Conservation (phyloP, 2,888 invertebrate species). For the Andrena trimmerana region DNA sequence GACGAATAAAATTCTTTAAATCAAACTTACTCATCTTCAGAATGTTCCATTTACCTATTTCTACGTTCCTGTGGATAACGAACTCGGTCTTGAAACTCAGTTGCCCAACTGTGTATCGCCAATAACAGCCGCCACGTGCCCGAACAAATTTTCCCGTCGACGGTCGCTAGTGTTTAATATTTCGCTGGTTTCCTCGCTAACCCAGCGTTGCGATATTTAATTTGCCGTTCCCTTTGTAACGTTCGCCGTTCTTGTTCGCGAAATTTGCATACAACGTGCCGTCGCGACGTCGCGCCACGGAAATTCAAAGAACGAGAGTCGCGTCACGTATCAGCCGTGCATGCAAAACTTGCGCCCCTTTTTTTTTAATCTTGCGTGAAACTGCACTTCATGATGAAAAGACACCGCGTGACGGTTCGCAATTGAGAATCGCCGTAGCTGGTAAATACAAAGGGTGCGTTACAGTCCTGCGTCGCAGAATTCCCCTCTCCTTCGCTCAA, state of each 20-base stretch:
- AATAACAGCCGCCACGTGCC: neutral
- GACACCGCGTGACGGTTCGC: neutral
- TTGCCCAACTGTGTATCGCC: neutral
- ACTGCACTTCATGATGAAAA: neutral
- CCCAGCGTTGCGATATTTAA: slow-evolving; percentile 41
- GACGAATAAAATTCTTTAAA: no score
- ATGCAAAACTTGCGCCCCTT: slow-evolving; percentile 22
- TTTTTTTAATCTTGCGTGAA: slow-evolving; percentile 45
- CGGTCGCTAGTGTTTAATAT: slow-evolving; percentile 32
- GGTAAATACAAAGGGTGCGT: no score
- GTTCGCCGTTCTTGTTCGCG: slow-evolving; percentile 18
- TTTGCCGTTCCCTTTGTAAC: slow-evolving; percentile 41
- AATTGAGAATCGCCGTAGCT: neutral
- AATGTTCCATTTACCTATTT: no score
- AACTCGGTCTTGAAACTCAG: no score
- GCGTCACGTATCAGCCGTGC: slow-evolving; percentile 39
- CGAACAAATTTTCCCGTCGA: slow-evolving; percentile 4
- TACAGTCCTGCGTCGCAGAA: no score
- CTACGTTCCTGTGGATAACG: no score
- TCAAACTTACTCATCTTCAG: no score
- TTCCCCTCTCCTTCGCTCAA: no score
- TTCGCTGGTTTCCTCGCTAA: neutral
- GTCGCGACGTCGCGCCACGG: slow-evolving; percentile 3
- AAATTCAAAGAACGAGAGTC: slow-evolving; percentile 46
- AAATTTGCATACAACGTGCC: slow-evolving; percentile 53